These are phyloP conservation scores for Wasmannia auropunctata DNA, from an alignment of 1,140 invertebrate genomes.

Conservation along the genomic window DNA sequence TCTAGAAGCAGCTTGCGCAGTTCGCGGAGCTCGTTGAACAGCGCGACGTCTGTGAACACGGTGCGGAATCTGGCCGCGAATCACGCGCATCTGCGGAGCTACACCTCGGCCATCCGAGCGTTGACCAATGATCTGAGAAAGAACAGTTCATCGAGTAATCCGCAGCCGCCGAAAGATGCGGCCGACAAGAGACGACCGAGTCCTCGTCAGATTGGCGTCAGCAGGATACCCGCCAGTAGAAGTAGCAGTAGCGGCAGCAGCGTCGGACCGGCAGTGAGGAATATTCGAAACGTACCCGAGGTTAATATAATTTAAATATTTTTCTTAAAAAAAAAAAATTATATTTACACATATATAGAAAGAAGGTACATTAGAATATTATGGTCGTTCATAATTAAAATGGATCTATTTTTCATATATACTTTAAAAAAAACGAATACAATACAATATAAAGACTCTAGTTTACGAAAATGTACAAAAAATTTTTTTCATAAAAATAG, in stretches of 20 bases:
- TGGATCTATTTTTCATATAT: too few relatives aligned
- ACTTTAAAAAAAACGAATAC: too few relatives aligned
- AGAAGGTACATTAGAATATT: too few relatives aligned
- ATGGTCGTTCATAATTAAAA: too few relatives aligned
- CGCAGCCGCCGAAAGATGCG: conserved; percentile 74
- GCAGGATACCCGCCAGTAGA: conserved; percentile 88
- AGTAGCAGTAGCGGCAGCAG: conserved; percentile 90
- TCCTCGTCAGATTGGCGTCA: conserved; percentile 69
- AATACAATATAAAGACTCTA: too few relatives aligned
- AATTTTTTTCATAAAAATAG: too few relatives aligned
- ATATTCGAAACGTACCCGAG: conserved; percentile 73
- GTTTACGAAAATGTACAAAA: too few relatives aligned
- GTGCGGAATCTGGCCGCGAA: conserved; percentile 88
- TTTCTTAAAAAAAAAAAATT: background rate
- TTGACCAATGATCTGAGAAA: conserved; percentile 82
- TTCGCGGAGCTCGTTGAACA: conserved; percentile 93
- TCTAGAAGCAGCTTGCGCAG: conserved; percentile 91
- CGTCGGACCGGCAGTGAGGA: conserved; percentile 84
- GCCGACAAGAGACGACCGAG: conserved; percentile 80
- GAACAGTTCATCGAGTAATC: conserved; percentile 62
- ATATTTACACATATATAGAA: too few relatives aligned
- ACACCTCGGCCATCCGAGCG: conserved; percentile 82
- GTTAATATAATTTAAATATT: conserved; percentile 63
- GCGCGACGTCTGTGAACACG: conserved; percentile 92
- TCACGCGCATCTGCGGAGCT: conserved; percentile 77